A percentile compares a stretch with the other conserved stretches of the same genome.
Conservation (phyloP, 2,888 invertebrate genomes). For the Leucozona laternaria region DNA sequence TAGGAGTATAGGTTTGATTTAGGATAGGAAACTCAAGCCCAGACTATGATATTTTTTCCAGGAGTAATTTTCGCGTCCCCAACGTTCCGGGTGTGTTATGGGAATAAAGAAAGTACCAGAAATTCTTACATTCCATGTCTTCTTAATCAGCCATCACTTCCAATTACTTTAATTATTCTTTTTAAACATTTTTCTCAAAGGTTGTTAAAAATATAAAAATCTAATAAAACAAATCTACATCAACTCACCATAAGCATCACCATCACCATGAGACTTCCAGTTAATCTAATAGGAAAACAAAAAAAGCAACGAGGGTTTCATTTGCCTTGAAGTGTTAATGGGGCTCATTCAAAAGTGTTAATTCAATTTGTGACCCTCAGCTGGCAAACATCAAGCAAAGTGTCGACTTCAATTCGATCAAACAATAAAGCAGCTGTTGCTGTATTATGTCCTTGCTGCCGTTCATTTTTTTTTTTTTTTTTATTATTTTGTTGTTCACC, state of each 20-base stretch:
- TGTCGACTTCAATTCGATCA: slow-evolving; percentile 75
- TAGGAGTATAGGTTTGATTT: no score
- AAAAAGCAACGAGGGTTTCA: slow-evolving; percentile 37
- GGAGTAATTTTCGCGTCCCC: no score
- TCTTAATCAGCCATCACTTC: no score
- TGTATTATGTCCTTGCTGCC: slow-evolving; percentile 52
- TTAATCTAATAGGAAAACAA: slow-evolving; percentile 48
- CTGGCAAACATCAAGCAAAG: slow-evolving; percentile 71
- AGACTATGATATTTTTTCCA: no score
- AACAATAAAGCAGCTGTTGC: slow-evolving; percentile 74
- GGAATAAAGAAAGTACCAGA: no score
- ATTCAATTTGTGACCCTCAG: slow-evolving; percentile 75
- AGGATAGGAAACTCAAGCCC: no score
- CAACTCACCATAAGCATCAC: slow-evolving; percentile 7
- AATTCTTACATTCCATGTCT: no score
- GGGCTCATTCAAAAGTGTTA: slow-evolving; percentile 71
- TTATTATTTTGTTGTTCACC: no score
- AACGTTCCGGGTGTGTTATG: no score
- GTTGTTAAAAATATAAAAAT: background rate
- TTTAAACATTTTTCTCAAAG: background rate
- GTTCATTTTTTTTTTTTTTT: slow-evolving; percentile 4
- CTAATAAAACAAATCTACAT: slow-evolving; percentile 4
- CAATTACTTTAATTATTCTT: background rate
- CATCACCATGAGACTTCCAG: slow-evolving; percentile 29
- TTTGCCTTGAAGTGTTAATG: slow-evolving; percentile 59